These are phyloP conservation scores for Myotis daubentonii DNA, from an alignment of 2,797 vertebrate species.

Conservation along the genomic window DNA sequence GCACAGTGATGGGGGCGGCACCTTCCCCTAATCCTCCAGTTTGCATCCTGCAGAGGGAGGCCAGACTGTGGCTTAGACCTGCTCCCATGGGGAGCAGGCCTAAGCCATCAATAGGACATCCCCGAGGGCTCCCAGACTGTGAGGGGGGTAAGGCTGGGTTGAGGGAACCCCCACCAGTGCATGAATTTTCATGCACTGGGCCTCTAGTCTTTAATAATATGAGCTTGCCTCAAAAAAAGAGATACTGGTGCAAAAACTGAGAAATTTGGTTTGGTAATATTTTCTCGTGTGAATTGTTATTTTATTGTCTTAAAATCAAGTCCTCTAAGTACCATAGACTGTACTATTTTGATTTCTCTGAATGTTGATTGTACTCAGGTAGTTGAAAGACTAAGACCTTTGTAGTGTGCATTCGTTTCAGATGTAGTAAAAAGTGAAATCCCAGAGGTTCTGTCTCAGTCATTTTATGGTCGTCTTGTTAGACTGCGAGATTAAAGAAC, in stretches of 20 bases:
- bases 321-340: background rate
- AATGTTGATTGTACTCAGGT: constrained; percentile 29
- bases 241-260: background rate
- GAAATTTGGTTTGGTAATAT: background rate
- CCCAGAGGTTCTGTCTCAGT: constrained; percentile 64
- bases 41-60: too few species aligned
- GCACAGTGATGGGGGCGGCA: too few species aligned
- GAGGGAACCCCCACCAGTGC: too few species aligned
- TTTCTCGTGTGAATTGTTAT: background rate
- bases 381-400: constrained; percentile 47
- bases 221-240: background rate
- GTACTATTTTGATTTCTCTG: constrained; percentile 54
- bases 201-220: background rate
- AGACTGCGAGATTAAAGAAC: constrained; percentile 71
- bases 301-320: constrained; percentile 35
- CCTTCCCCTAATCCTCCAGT: too few species aligned
- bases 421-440: constrained; percentile 38
- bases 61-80: too few species aligned
- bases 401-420: constrained; percentile 29
- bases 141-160: too few species aligned
- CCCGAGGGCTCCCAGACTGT: too few species aligned
- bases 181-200: too few species aligned
- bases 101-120: too few species aligned
- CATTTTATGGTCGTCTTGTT: constrained; percentile 63
- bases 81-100: too few species aligned